Conservation (phyloP, 2,888 invertebrate species). For the Ophioninae sp. region DNA sequence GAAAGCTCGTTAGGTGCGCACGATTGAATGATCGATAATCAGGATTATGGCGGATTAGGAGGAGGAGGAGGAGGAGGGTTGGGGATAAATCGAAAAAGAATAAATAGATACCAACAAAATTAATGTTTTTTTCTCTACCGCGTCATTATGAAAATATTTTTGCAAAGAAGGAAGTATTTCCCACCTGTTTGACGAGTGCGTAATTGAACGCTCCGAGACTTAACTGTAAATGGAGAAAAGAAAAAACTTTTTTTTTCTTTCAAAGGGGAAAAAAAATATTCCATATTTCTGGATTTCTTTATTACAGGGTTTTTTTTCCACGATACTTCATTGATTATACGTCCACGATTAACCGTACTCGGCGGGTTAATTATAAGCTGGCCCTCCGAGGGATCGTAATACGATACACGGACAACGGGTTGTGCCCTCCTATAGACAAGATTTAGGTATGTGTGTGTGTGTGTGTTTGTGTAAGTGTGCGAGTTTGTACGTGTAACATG, state of each 20-base stretch:
- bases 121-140: neutral
- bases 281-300: neutral
- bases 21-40: slow-evolving; percentile 14
- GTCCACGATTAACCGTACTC: slow-evolving; percentile 45
- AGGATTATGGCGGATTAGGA: no score
- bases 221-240: slow-evolving; percentile 38
- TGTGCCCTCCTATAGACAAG: slow-evolving; percentile 5
- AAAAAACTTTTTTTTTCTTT: slow-evolving; percentile 20
- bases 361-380: slow-evolving; percentile 53
- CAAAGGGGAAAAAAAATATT: neutral
- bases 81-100: no score
- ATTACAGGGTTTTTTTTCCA: neutral
- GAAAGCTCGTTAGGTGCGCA: neutral
- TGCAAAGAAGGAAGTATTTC: slow-evolving; percentile 27
- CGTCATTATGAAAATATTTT: slow-evolving; percentile 24
- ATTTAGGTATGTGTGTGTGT: neutral
- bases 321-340: slow-evolving; percentile 28
- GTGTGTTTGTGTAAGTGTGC: neutral
- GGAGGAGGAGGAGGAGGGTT: no score
- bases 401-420: slow-evolving; percentile 40
- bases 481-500: neutral
- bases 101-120: neutral
- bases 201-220: slow-evolving; percentile 13
- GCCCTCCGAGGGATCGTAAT: slow-evolving; percentile 11
- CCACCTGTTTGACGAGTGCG: slow-evolving; percentile 35